phyloP scores from a whole-genome alignment of 2,797 vertebrate genomes.

The Darevskia mixta region DNA sequence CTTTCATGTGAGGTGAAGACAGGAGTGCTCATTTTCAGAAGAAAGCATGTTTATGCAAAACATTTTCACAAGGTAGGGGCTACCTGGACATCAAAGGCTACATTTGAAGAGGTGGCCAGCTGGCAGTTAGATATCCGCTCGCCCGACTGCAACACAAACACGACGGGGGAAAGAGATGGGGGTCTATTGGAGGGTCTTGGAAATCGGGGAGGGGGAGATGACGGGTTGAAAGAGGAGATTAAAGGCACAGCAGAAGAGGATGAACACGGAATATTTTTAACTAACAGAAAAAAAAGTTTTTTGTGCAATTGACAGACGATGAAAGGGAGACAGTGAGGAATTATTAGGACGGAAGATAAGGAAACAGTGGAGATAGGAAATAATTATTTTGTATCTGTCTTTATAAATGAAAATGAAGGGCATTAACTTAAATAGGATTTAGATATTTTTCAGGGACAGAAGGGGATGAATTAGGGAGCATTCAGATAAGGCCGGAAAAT shows the following conservation, averaged over 20 bases:
- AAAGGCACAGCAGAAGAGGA: constrained; percentile 54
- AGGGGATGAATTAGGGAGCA: constrained; percentile 78
- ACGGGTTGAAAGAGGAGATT: constrained; percentile 37
- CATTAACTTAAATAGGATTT: constrained; percentile 85
- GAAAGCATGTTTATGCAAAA: constrained; percentile 43
- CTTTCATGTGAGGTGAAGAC: constrained; percentile 69
- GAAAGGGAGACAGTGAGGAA: constrained; percentile 77
- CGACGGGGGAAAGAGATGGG: constrained; percentile 45
- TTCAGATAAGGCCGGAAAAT: constrained; percentile 74
- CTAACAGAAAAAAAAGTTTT: constrained; percentile 68
- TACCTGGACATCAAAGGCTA: constrained; percentile 64
- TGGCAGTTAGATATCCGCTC: constrained; percentile 59
- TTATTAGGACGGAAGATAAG: constrained; percentile 84
- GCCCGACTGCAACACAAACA: constrained; percentile 42
- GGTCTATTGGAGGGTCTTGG: constrained; percentile 52
- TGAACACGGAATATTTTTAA: constrained; percentile 72
- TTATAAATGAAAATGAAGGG: constrained; percentile 86
- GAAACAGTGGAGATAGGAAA: constrained; percentile 82
- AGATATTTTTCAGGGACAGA: constrained; percentile 80
- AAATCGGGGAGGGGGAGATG: constrained; percentile 19
- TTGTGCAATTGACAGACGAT: constrained; percentile 73
- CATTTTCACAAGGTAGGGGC: constrained; percentile 56
- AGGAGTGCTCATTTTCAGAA: constrained; percentile 58
- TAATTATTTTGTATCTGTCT: constrained; percentile 87
- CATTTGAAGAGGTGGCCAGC: constrained; percentile 60